A percentile compares a stretch with the other conserved stretches of the same genome.
phyloP scores from a whole-genome alignment of 2,797 vertebrate species.

The Hafferia zeledoni region DNA sequence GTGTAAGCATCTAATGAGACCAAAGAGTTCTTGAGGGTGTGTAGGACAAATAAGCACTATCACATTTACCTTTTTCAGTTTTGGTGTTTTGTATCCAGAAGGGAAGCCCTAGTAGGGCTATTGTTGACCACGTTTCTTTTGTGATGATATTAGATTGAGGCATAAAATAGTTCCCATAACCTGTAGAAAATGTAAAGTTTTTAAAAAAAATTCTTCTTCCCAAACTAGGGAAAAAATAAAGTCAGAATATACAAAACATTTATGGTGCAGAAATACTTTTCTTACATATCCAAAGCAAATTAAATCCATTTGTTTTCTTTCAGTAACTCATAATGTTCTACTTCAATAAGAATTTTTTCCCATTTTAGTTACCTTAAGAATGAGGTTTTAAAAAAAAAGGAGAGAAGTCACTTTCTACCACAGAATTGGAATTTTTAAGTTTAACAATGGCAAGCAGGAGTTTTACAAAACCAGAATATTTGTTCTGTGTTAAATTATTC shows the following conservation, averaged over 20 bases:
- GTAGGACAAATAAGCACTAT: background rate
- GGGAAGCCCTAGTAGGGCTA: background rate
- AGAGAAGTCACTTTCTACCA: background rate
- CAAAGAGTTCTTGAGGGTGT: background rate
- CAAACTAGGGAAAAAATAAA: background rate
- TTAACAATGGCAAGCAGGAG: background rate
- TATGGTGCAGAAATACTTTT: background rate
- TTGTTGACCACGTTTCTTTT: background rate
- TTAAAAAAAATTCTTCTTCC: background rate
- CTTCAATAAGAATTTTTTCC: background rate
- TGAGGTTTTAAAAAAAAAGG: background rate
- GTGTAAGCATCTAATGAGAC: background rate
- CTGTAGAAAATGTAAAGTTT: background rate
- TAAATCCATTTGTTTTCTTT: background rate
- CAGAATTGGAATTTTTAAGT: background rate
- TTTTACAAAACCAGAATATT: background rate
- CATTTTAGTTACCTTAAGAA: background rate
- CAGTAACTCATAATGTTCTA: background rate
- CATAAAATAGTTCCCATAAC: background rate
- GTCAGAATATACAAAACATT: background rate
- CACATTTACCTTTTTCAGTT: background rate
- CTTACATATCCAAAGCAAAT: background rate
- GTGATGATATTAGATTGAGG: background rate
- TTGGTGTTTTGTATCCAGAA: background rate
- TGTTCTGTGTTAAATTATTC: background rate